Conservation (phyloP, 2,113 vertebrate genomes). For the Chloropsis hardwickii region DNA sequence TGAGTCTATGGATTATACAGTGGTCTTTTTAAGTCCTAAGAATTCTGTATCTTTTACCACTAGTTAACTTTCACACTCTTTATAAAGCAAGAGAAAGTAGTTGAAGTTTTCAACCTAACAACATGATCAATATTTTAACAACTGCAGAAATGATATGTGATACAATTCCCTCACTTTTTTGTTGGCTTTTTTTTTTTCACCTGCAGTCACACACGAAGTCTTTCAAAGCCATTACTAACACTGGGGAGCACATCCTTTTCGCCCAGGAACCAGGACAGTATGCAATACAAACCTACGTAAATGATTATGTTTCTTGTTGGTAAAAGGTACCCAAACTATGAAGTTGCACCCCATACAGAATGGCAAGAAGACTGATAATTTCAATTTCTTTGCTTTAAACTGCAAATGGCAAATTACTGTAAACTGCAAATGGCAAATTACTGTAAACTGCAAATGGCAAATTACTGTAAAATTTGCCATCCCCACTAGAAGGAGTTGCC, state of each 20-base stretch:
- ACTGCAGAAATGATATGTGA: neutral
- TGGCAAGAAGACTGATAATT: neutral
- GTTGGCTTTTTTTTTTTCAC: neutral
- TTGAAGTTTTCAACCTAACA: neutral
- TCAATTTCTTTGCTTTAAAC: neutral
- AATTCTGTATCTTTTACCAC: neutral
- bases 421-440: no score
- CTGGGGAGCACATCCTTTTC: neutral
- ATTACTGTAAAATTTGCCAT: neutral
- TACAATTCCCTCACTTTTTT: neutral
- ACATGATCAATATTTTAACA: neutral
- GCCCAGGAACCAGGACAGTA: neutral
- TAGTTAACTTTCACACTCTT: neutral
- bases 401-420: neutral
- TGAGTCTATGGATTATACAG: neutral
- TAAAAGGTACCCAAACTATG: neutral
- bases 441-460: neutral
- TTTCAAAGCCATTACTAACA: neutral
- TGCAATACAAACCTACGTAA: neutral
- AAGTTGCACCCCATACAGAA: neutral
- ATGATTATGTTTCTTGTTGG: neutral
- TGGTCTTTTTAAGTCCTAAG: neutral
- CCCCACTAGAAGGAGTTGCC: neutral
- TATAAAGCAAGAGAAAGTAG: neutral
- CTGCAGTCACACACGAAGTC: neutral